Evolutionary conservation across 2,113 vertebrate genomes (phyloP), one percentile per base, ranked within the genome.

Genomic region (Leptobrachium leishanense): DNA sequence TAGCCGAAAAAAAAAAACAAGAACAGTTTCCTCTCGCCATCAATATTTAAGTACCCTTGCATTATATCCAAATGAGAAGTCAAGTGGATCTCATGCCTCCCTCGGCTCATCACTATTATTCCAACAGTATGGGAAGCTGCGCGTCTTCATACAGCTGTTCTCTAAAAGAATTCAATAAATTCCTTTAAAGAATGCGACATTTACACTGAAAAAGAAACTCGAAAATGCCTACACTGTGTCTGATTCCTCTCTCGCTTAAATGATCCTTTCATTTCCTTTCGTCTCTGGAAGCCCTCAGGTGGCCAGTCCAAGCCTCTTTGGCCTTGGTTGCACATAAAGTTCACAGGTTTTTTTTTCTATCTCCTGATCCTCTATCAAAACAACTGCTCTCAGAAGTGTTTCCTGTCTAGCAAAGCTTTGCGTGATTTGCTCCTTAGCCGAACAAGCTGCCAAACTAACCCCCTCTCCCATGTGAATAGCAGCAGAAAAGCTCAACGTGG

Each of bases 191-290:
- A 88, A 87, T 86, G 84, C 82, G 83, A 80, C 87, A 83, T 86
- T 86, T 66, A 83, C 46, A 79, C 82, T 89, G 71, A 2, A 31
- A 54, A 62, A 74, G 68, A 74, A 81, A 68, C 67, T 53, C 76
- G 82, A 87, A 86, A 83, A 70, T 20, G 72, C 66, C 75, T 53
- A 46, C 85, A 72, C 43, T 68, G 85, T 83, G 84, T 89, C 87
- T 82, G 86, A 82, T 85, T 84, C 85, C 82, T 77, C 83, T 87
- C 90, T 89, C 90, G 92, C 92, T 93, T 93, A 95, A 96, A 93
- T 94, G 93, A 96, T 96, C 92, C 92, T 95, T 97, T 96, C 89
- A 96, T 96, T 98, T 98, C 95, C 95, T 96, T 88, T 92, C 92
- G 89, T 90, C 88, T 88, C 87, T 82, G 85, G 70, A 82, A 88